phyloP scores from a whole-genome alignment of 2,113 vertebrate genomes.

The Zosterops pallidus region DNA sequence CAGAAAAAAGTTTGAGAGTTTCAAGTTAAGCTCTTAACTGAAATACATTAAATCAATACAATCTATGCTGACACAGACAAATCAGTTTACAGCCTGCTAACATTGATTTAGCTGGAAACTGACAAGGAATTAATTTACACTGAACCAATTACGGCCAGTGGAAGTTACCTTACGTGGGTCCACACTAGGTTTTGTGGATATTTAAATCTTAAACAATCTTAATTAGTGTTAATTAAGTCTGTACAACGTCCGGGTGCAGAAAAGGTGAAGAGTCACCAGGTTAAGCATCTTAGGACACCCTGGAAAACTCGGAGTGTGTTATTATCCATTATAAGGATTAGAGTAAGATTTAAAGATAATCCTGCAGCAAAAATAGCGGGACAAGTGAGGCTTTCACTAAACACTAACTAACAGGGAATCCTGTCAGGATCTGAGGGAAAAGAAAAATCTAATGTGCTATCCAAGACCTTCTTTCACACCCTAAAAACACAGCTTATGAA shows the following conservation, averaged over 20 bases:
- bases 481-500: not conserved
- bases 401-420: not conserved
- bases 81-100: not conserved
- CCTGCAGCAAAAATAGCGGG: not conserved
- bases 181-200: not conserved
- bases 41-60: not conserved
- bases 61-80: not conserved
- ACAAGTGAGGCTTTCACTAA: not conserved
- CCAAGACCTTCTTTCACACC: not conserved
- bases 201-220: not conserved
- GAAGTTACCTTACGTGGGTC: not conserved
- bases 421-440: not conserved
- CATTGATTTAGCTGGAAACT: not conserved
- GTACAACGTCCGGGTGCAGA: accelerated
- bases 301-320: not conserved
- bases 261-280: not conserved
- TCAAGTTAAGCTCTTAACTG: not conserved
- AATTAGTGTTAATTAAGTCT: not conserved
- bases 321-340: accelerated
- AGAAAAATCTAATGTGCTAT: not conserved
- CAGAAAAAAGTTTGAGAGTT: not conserved
- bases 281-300: not conserved
- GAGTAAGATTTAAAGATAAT: not conserved
- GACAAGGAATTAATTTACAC: not conserved
- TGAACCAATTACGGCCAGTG: not conserved